These are phyloP conservation scores for Sylvietta virens DNA, from an alignment of 2,113 vertebrate genomes.

Conservation along the genomic window DNA sequence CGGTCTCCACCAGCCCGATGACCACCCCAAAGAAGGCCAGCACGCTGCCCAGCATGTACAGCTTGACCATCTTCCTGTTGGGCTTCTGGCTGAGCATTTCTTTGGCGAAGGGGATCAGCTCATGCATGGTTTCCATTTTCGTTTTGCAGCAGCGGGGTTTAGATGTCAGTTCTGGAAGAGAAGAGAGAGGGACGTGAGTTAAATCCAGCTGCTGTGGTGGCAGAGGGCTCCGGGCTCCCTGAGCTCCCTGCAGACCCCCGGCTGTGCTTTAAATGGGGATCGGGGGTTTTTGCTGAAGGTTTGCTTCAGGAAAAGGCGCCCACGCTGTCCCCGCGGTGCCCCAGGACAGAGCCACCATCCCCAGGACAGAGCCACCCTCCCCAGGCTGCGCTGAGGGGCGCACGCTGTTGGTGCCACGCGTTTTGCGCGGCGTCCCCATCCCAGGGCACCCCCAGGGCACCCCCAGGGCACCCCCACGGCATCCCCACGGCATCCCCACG, in stretches of 20 bases:
- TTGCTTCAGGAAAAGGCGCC: fast-evolving
- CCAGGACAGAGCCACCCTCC: neutral
- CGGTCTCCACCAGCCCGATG: constrained; percentile 79
- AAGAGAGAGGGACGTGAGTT: neutral
- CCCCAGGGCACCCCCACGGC: too few species aligned
- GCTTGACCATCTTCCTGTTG: constrained; percentile 78
- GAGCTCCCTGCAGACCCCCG: neutral
- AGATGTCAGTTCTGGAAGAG: neutral
- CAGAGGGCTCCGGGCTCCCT: neutral
- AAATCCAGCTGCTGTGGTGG: neutral
- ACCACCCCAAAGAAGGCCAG: constrained; percentile 82
- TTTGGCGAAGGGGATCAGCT: constrained; percentile 85
- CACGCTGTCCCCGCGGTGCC: fast-evolving
- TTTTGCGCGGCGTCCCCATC: neutral
- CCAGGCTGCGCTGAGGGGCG: neutral
- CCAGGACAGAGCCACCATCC: fast-evolving
- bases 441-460: neutral
- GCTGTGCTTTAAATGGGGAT: fast-evolving
- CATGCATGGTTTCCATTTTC: constrained; percentile 78
- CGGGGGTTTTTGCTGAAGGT: neutral
- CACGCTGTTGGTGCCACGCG: fast-evolving
- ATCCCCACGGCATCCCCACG: neutral
- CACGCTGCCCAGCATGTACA: constrained; percentile 86
- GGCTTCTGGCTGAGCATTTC: constrained; percentile 83
- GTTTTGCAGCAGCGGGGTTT: neutral